A percentile compares a stretch with the other conserved stretches of the same genome.
phyloP scores from a whole-genome alignment of 2,888 invertebrate genomes.

The Drosophila helvetica region DNA sequence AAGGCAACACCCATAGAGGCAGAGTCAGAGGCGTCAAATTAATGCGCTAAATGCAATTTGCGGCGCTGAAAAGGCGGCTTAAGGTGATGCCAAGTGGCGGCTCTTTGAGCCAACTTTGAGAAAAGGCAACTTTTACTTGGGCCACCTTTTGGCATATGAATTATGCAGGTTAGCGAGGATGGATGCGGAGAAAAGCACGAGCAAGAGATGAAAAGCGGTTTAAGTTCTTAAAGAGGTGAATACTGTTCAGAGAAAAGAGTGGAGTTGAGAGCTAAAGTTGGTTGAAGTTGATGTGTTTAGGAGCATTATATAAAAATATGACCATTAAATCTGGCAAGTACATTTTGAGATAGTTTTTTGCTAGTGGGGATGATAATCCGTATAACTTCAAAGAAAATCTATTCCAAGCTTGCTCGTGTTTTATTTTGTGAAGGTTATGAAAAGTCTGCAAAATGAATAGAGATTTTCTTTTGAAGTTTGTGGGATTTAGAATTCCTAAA shows the following conservation, averaged over 20 bases:
- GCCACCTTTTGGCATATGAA: slow-evolving; percentile 27
- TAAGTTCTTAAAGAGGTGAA: slow-evolving; percentile 22
- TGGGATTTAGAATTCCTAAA: no score
- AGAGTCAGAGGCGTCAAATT: slow-evolving; percentile 49
- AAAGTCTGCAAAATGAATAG: no score
- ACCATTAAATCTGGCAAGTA: not conserved
- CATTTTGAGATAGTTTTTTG: not conserved
- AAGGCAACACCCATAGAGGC: not conserved
- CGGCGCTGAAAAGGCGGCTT: slow-evolving; percentile 54
- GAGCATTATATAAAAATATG: no score
- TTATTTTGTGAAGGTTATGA: no score
- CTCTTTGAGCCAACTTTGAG: slow-evolving; percentile 42
- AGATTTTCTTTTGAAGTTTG: no score
- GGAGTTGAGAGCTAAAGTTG: not conserved
- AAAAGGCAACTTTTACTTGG: slow-evolving; percentile 23
- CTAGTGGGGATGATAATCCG: no score
- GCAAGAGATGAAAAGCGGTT: slow-evolving; percentile 23
- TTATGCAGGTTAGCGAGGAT: slow-evolving; percentile 24
- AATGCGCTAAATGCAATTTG: slow-evolving; percentile 71
- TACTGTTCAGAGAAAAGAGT: not conserved
- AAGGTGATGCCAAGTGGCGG: slow-evolving; percentile 46
- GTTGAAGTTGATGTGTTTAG: not conserved
- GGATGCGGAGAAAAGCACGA: not conserved
- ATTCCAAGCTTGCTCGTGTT: no score
- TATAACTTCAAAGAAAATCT: no score